Conservation (phyloP, 1,140 invertebrate genomes). For the Trichonephila clavata region DNA sequence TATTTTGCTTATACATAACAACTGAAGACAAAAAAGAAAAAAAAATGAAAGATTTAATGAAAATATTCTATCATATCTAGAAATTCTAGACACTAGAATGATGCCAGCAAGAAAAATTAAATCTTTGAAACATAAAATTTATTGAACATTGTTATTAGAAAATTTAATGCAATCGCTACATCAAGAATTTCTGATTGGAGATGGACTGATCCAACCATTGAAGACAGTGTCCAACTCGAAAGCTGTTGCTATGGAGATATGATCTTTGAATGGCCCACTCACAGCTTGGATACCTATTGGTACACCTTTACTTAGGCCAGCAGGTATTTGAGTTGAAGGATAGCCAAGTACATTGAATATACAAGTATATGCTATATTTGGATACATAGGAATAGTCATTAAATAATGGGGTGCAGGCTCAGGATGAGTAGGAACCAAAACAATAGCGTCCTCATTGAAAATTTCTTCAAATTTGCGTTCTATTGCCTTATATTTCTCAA, state of each 20-base stretch:
- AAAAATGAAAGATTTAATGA: no score
- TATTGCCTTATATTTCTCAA: constrained; percentile 82
- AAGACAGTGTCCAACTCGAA: constrained; percentile 79
- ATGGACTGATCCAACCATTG: constrained; percentile 79
- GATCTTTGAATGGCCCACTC: constrained; percentile 79
- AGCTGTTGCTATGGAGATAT: constrained; percentile 79
- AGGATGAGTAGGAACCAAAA: constrained; percentile 92
- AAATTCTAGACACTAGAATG: no score
- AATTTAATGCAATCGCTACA: no score
- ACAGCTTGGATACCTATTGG: constrained; percentile 82
- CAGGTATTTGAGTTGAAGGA: constrained; percentile 73
- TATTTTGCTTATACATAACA: no score
- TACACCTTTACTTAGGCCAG: constrained; percentile 80
- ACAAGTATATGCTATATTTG: constrained; percentile 85
- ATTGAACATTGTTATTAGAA: no score
- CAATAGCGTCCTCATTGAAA: constrained; percentile 86
- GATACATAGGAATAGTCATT: constrained; percentile 88
- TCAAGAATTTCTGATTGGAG: constrained; percentile 34
- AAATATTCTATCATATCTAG: no score
- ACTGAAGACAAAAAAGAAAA: no score
- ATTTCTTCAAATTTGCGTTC: constrained; percentile 74
- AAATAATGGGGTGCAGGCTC: constrained; percentile 92
- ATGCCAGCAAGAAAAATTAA: no score
- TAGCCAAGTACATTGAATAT: constrained; percentile 72
- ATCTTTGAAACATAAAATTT: no score